Base-by-base conservation (phyloP, 2,797 vertebrate species). In the Muraenolepis orangiensis region DNA sequence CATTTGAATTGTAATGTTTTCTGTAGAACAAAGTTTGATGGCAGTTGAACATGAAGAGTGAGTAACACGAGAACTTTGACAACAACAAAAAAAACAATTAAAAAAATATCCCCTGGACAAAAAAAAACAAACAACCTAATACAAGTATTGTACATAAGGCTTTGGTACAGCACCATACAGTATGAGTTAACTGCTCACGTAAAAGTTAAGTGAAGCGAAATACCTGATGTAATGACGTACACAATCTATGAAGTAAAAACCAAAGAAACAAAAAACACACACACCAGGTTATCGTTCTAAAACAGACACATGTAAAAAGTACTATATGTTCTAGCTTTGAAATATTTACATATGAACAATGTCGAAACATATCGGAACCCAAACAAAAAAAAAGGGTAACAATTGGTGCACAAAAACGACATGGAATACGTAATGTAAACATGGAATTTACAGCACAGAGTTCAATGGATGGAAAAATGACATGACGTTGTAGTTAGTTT, bases 121-220 rank as follows among this genome's bases (percentile, higher is more conserved):
- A 92, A 91, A 71, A 46, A 92, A 88, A 92, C 91, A 71, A 46
- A 88, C 83, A 90, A 87, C 91, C 87, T 88, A 91, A 93, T 88
- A 92, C 88, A 92, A 91, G 91, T 93, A 92, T 91, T 91, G 87
- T 94, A 93, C 91, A 92, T 94, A 94, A 94, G 94, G 94, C 94
- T 94, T 94, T 94, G 94, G 93, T 94, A 97, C 95, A 98, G 96
- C 96, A 98, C 97, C 96, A 94, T 95, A 95, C 94, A 95, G 91
- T 89, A 93, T 93, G 90, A 92, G 91, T 92, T 91, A 91, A 88
- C 91, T 87, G 87, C 88, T 91, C 92, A 94, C 91, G 91, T 82
- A 91, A 90, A 92, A 91, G 93, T 91, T 94, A 94, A 93, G 87
- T 92, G 89, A 91, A 95, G 95, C 95, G 90, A 87, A 90, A 90